Evolutionary conservation across 2,113 vertebrate genomes (phyloP), one percentile per base, ranked within the genome.

Genomic region (Eleginops maclovinus): DNA sequence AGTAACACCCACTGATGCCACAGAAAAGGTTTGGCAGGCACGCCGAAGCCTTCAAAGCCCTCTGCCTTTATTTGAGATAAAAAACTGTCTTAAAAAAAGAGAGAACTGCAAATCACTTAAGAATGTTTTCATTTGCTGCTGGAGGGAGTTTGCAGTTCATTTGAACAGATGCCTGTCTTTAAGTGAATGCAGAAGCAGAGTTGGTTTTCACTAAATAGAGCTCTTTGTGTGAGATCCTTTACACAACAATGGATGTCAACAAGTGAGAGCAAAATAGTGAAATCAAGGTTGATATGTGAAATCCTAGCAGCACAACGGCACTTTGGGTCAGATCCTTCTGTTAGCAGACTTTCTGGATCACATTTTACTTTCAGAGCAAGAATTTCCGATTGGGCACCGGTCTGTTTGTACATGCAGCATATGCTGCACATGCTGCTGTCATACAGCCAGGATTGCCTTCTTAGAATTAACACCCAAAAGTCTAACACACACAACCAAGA

Each of bases 351-450:
- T 72, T 13, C 63, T 51, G 61, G 71, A 86, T 79, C 58, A 49
- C 49, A 60, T 76, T 81, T 69, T 85, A 86, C 62, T 56, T 85
- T 90, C 81, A 86, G 77, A 89, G 87, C 70, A 89, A 84, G 79
- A 81, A 85, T 92, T 89, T 91, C 84, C 64, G 14, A 67, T 49
- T 59, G 62, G 40, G 81, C 67, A 66, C 66, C 24, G 22, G 67
- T 62, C 43, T 70, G 66, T 91, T 86, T 84, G 78, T 72, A 77
- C 72, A 77, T 72, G 73, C 55, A n/a, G 79, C 76, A 84, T 60
- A 75, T 60, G 81, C 72, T 50, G 74, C 88, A 87, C 86, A 88
- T 91, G 88, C 64, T 24, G 22, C 83, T 80, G 84, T 85, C 75
- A 70, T n/a, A 40, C 47, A 65, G 85, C 83, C 85, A 74, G 59